Percentiles rank a stretch among this genome's conserved stretches.
Conservation (phyloP, 92 coral and sea anemone species). For the Porites divaricata region DNA sequence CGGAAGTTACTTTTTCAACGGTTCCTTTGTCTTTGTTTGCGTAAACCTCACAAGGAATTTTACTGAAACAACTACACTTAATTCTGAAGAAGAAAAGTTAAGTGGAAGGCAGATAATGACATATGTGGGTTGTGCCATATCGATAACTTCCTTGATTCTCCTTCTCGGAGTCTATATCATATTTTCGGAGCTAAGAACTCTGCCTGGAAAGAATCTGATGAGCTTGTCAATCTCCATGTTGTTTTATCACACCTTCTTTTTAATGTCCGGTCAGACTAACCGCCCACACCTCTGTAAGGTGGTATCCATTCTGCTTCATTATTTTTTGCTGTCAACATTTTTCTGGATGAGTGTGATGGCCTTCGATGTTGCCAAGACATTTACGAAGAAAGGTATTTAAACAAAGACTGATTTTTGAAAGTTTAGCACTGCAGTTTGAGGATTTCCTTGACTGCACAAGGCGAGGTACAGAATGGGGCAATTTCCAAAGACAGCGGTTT, state of each 20-base stretch:
- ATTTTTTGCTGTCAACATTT: slow-evolving; percentile 60
- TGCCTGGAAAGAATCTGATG: slow-evolving; percentile 76
- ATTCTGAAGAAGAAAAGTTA: background rate
- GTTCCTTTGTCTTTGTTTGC: slow-evolving; percentile 26
- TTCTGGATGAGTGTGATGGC: slow-evolving; percentile 76
- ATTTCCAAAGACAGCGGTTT: no score
- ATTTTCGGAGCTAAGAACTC: slow-evolving; percentile 52
- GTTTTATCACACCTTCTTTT: slow-evolving; percentile 50
- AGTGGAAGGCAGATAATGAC: slow-evolving; percentile 40
- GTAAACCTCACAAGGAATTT: background rate
- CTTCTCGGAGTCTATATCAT: slow-evolving; percentile 56
- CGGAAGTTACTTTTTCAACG: slow-evolving; percentile 22
- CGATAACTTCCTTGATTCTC: slow-evolving; percentile 46
- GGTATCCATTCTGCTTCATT: slow-evolving; percentile 62
- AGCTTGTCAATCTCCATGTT: slow-evolving; percentile 59
- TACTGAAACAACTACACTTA: background rate
- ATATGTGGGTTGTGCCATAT: slow-evolving; percentile 45
- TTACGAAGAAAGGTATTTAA: slow-evolving; percentile 53
- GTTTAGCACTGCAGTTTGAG: no score
- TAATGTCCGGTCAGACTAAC: slow-evolving; percentile 48
- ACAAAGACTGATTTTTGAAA: no score
- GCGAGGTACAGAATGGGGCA: no score
- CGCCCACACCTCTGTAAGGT: slow-evolving; percentile 50
- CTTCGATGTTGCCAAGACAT: slow-evolving; percentile 71
- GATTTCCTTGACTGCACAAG: no score